phyloP scores from a whole-genome alignment of 2,888 invertebrate species.

The Atrina japonica region DNA sequence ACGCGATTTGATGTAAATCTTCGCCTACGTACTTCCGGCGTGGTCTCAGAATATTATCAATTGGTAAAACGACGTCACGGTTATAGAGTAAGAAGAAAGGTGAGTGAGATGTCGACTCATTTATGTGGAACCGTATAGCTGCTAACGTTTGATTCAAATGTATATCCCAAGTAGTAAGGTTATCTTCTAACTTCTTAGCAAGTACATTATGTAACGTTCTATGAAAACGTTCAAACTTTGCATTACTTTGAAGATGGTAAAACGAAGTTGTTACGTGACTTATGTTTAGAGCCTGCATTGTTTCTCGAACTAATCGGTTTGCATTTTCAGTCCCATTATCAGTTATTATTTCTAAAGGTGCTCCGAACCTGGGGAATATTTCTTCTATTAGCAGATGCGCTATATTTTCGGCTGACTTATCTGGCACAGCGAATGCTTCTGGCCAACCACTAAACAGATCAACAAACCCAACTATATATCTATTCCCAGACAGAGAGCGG shows the following conservation, averaged over 20 bases:
- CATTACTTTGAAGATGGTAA: conserved; percentile 35
- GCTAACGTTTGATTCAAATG: conserved; percentile 46
- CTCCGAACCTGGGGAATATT: conserved; percentile 35
- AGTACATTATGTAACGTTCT: conserved; percentile 44
- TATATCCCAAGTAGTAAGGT: too few species aligned
- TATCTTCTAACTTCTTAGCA: too few species aligned
- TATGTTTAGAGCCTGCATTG: conserved; percentile 26
- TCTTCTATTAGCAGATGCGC: too few species aligned
- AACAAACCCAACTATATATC: too few species aligned
- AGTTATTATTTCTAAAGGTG: conserved; percentile 34
- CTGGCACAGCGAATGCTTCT: too few species aligned
- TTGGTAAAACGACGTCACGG: conserved; percentile 43
- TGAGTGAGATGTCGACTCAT: conserved; percentile 37
- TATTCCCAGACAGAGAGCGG: too few species aligned
- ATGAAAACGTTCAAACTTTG: conserved; percentile 20
- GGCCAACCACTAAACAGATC: too few species aligned
- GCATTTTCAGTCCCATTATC: conserved; percentile 41
- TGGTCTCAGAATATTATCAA: conserved; percentile 41
- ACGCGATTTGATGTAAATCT: too few species aligned
- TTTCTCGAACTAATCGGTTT: conserved; percentile 20
- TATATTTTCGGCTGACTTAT: too few species aligned
- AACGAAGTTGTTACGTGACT: conserved; percentile 37
- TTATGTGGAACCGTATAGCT: conserved; percentile 41
- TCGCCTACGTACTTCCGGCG: conserved; percentile 8
- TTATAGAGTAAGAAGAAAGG: conserved; percentile 47